These are phyloP conservation scores for Ips typographus DNA, from an alignment of 1,140 invertebrate species.

Conservation along the genomic window DNA sequence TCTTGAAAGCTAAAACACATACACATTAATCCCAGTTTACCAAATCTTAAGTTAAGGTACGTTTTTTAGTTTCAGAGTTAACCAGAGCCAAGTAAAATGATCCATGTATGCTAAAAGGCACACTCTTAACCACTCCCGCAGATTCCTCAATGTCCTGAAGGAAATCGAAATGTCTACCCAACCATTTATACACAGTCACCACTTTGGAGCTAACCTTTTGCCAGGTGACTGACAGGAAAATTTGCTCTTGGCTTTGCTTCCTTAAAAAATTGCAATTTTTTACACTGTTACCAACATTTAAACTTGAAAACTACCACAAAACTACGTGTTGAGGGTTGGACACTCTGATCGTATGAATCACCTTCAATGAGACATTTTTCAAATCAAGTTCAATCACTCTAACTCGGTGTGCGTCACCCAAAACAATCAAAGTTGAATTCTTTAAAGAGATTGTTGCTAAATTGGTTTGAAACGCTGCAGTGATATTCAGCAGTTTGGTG, in stretches of 20 bases:
- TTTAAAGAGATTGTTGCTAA: background rate
- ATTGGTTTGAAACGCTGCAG: background rate
- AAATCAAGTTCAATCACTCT: background rate
- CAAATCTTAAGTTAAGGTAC: too few species aligned
- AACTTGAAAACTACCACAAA: slow-evolving; percentile 45
- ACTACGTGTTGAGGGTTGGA: slow-evolving; percentile 41
- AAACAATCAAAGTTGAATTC: background rate
- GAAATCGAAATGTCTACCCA: slow-evolving; percentile 57
- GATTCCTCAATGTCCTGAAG: slow-evolving; percentile 50
- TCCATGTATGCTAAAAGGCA: slow-evolving; percentile 50
- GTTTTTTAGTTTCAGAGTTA: slow-evolving; percentile 43
- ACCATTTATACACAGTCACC: slow-evolving; percentile 45
- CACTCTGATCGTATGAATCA: slow-evolving; percentile 45
- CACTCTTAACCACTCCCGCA: slow-evolving; percentile 48
- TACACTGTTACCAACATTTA: background rate
- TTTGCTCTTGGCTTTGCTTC: background rate
- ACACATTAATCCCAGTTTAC: too few species aligned
- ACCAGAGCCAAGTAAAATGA: slow-evolving; percentile 53
- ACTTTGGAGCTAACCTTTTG: background rate
- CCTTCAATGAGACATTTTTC: background rate
- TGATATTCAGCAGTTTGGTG: too few species aligned
- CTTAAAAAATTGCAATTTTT: slow-evolving; percentile 3
- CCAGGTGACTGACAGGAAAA: slow-evolving; percentile 3
- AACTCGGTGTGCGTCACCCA: background rate
- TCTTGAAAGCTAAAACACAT: slow-evolving; percentile 36